These are phyloP conservation scores for Calephelis perditalis DNA, from an alignment of 2,888 invertebrate genomes.

Conservation along the genomic window DNA sequence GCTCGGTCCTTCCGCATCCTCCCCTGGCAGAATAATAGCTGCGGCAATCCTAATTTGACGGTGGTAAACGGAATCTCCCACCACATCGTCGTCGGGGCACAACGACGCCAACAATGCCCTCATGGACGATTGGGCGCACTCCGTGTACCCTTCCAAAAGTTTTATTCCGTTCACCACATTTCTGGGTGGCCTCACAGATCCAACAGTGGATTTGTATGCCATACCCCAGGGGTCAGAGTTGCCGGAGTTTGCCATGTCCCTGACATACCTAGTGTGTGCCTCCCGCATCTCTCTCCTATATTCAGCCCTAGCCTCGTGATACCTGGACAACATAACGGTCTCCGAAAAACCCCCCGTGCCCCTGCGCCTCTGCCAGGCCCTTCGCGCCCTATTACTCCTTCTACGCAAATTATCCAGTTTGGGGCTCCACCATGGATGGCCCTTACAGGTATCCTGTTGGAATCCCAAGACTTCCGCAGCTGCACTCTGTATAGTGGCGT, in stretches of 20 bases:
- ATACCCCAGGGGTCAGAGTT: constrained; percentile 10
- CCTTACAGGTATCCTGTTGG: background rate
- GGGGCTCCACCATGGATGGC: background rate
- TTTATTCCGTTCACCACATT: background rate
- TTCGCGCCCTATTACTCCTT: constrained; percentile 3
- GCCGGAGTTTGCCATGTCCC: constrained; percentile 20
- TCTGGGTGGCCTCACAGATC: constrained; percentile 17
- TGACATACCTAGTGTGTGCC: constrained; percentile 12
- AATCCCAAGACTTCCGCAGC: background rate
- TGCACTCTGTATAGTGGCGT: no score
- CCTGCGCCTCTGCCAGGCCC: constrained; percentile 23
- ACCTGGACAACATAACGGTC: no score
- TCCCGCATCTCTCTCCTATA: constrained; percentile 22
- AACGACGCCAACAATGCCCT: constrained; percentile 24
- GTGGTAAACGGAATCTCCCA: constrained; percentile 29
- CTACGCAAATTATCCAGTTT: no score
- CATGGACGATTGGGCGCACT: constrained; percentile 25
- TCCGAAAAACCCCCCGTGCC: constrained; percentile 13
- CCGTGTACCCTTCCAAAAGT: constrained; percentile 15
- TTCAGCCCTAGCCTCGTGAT: background rate
- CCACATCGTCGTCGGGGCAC: constrained; percentile 34
- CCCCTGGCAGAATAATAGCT: constrained; percentile 25
- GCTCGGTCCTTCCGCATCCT: constrained; percentile 22
- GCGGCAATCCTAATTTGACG: constrained; percentile 26
- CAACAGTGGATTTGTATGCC: constrained; percentile 21